Percentiles rank a stretch among this genome's conserved stretches.
These are phyloP conservation scores for Coryphaenoides rupestris DNA, from an alignment of 2,113 vertebrate species.

Conservation along the genomic window DNA sequence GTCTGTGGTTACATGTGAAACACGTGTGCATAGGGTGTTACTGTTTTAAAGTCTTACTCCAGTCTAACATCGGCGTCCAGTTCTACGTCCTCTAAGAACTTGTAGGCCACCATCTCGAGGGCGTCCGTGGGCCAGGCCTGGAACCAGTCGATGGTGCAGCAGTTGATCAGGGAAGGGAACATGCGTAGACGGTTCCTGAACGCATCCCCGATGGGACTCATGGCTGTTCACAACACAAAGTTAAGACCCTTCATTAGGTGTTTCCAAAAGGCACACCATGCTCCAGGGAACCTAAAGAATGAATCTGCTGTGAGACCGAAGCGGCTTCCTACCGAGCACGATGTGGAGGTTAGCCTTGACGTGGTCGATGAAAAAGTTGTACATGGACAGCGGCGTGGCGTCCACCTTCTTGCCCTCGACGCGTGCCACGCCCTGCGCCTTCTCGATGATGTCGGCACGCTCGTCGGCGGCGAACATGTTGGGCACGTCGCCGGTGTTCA, in stretches of 20 bases:
- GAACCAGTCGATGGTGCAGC: conserved; percentile 96
- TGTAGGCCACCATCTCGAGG: conserved; percentile 90
- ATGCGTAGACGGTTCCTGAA: conserved; percentile 89
- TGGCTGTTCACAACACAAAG: conserved; percentile 67
- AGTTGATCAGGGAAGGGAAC: conserved; percentile 94
- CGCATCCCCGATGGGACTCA: conserved; percentile 92
- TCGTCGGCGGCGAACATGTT: conserved; percentile 88
- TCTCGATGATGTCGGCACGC: conserved; percentile 85
- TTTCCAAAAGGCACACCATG: too few species aligned
- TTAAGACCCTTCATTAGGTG: neutral
- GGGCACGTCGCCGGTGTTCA: conserved; percentile 88
- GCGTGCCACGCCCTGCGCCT: conserved; percentile 79
- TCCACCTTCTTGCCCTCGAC: conserved; percentile 80
- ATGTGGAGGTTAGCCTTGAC: conserved; percentile 90
- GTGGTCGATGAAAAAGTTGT: conserved; percentile 86
- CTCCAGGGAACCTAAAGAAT: too few species aligned
- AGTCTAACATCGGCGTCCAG: conserved; percentile 75
- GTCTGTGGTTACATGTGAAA: too few species aligned
- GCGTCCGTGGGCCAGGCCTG: conserved; percentile 90
- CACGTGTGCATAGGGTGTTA: too few species aligned
- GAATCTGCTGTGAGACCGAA: too few species aligned
- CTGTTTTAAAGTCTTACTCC: conserved; percentile 69
- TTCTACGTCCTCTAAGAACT: conserved; percentile 87
- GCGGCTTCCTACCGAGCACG: conserved; percentile 70
- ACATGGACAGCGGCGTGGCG: conserved; percentile 82